Evolutionary conservation across 2,113 vertebrate genomes (phyloP).

Genomic region (Neodon shergylaensis): DNA sequence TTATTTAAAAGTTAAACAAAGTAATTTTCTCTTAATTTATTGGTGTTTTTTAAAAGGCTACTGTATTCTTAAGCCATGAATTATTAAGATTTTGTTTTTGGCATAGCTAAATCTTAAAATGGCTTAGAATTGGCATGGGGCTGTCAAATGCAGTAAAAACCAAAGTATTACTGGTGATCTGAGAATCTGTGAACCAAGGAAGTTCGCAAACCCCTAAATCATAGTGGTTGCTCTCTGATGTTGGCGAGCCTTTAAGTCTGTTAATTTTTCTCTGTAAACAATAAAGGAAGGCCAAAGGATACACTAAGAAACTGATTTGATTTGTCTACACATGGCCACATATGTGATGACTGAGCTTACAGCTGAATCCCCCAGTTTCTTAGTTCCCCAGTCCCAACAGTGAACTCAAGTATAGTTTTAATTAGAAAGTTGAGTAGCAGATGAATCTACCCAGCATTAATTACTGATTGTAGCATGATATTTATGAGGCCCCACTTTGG

Average conservation of each 20-base stretch:
- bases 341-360: neutral
- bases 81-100: slow-evolving; percentile 23
- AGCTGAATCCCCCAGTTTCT: neutral
- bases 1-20: neutral
- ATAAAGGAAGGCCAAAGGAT: neutral
- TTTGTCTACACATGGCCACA: neutral
- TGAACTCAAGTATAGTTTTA: neutral
- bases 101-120: neutral
- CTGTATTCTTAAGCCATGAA: neutral
- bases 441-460: neutral
- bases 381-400: neutral
- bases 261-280: slow-evolving; percentile 21
- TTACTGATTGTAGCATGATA: neutral
- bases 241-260: neutral
- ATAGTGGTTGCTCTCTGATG: neutral
- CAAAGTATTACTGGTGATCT: neutral
- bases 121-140: neutral
- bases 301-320: neutral
- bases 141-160: neutral
- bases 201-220: neutral
- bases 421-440: neutral
- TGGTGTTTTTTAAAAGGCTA: neutral
- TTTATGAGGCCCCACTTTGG: neutral
- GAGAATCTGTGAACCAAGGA: neutral
- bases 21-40: slow-evolving; percentile 13